Conservation (phyloP, 1,140 invertebrate genomes). For the Argopecten irradians region DNA sequence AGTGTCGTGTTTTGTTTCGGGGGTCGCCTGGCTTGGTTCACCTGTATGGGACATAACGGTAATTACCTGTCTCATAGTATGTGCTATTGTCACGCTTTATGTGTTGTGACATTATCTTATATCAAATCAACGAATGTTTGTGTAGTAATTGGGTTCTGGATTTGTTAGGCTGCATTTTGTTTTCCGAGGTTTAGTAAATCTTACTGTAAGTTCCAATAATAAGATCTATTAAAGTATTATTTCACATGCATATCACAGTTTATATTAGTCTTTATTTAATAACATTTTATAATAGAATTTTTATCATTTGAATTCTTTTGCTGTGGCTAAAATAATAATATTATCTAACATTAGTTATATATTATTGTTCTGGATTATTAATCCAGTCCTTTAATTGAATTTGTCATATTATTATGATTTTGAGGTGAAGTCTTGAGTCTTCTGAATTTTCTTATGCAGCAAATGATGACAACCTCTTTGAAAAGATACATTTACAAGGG, state of each 20-base stretch:
- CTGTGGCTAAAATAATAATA: no score
- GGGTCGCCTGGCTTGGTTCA: not conserved
- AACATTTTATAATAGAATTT: not conserved
- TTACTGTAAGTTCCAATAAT: no score
- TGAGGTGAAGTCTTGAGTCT: no score
- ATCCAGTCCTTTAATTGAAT: no score
- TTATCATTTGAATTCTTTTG: not conserved
- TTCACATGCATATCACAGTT: not conserved
- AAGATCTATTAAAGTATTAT: not conserved
- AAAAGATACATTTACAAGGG: no score
- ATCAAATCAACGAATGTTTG: conserved; percentile 1
- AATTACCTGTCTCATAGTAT: conserved; percentile 7
- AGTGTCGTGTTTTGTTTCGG: not conserved
- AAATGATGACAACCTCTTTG: no score
- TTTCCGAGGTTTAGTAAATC: not conserved
- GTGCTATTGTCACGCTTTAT: conserved; percentile 1
- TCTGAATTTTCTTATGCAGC: no score
- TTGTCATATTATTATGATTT: no score
- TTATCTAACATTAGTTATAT: no score
- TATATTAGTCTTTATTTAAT: not conserved
- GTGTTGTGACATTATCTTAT: not conserved
- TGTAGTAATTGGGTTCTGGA: not conserved
- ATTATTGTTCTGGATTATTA: no score
- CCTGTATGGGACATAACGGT: not conserved
- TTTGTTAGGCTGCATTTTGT: not conserved